Conservation (phyloP, 2,888 invertebrate genomes). For the Dasypolia templi region DNA sequence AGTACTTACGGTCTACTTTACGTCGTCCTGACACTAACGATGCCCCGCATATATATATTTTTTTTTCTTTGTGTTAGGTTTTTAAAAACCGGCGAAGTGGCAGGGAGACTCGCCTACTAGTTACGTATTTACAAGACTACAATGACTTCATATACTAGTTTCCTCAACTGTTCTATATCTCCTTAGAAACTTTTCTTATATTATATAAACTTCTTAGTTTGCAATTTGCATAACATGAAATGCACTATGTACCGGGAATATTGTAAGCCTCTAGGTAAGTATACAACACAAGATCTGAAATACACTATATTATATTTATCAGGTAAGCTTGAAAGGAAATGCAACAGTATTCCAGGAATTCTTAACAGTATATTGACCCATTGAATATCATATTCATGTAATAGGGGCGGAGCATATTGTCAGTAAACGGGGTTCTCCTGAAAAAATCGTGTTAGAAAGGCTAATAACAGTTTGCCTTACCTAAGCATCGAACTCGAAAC, state of each 20-base stretch:
- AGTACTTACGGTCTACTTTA: too few species aligned
- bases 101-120: neutral
- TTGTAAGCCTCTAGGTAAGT: neutral
- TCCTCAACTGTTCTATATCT: conserved; percentile 31
- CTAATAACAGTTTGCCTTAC: neutral
- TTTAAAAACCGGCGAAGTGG: too few species aligned
- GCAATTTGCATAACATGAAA: conserved; percentile 53
- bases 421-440: neutral
- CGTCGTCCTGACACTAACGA: too few species aligned
- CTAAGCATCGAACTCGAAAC: neutral
- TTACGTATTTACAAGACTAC: conserved; percentile 6
- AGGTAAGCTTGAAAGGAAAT: neutral
- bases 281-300: neutral
- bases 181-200: conserved; percentile 48
- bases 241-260: conserved; percentile 23
- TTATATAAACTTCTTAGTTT: conserved; percentile 33
- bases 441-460: neutral
- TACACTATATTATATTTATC: neutral
- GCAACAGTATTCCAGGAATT: too few species aligned
- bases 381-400: neutral
- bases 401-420: too few species aligned
- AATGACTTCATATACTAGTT: conserved; percentile 20
- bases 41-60: too few species aligned
- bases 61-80: too few species aligned
- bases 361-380: neutral